Evolutionary conservation across 2,113 vertebrate species (phyloP).

Genomic region (Melanotaenia duboulayi): DNA sequence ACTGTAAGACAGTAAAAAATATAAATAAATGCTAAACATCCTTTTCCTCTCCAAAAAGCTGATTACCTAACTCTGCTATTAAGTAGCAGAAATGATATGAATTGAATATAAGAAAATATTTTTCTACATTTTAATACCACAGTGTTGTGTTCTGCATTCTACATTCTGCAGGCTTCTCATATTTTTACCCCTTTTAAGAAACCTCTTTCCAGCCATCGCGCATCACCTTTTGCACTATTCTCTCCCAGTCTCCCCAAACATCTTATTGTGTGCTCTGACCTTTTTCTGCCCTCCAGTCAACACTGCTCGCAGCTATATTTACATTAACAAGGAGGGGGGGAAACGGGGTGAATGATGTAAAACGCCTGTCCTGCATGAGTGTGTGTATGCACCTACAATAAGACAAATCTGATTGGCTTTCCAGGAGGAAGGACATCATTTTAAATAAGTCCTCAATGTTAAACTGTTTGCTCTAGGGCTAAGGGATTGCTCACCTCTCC

Average conservation of each 20-base stretch:
- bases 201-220: constrained; percentile 9
- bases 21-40: too few relatives aligned
- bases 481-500: constrained; percentile 81
- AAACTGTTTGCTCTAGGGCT: constrained; percentile 81
- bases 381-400: constrained; percentile 20
- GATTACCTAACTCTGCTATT: background rate
- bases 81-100: background rate
- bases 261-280: constrained; percentile 55
- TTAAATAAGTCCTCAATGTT: constrained; percentile 82
- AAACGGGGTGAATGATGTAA: constrained; percentile 45
- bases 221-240: constrained; percentile 32
- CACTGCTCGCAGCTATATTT: constrained; percentile 59
- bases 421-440: constrained; percentile 74
- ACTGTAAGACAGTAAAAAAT: too few relatives aligned
- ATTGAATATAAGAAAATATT: background rate
- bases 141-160: background rate
- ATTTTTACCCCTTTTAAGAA: constrained; percentile 39
- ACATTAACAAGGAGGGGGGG: constrained; percentile 52
- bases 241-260: constrained; percentile 53
- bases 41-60: background rate
- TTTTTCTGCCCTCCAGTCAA: constrained; percentile 56
- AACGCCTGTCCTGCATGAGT: constrained; percentile 14
- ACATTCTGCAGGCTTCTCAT: constrained; percentile 30
- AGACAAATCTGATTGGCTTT: constrained; percentile 76
- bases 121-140: background rate